Evolutionary conservation across 2,888 invertebrate genomes (phyloP).

Genomic region (Brachypalpus laphriformis): DNA sequence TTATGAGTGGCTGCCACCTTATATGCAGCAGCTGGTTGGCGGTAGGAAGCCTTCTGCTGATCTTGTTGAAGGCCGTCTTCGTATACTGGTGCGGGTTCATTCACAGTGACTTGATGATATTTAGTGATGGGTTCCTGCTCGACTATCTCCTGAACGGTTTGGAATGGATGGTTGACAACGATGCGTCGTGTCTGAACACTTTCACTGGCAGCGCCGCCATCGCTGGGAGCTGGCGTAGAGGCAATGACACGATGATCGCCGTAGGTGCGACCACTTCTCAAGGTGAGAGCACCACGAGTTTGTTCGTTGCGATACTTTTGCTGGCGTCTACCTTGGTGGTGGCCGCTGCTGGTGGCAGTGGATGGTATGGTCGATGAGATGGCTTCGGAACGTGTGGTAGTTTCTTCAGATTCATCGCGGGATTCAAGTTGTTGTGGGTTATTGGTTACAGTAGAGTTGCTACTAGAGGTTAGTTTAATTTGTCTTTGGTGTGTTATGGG

Average conservation of each 20-base stretch:
- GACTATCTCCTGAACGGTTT: slow-evolving; percentile 85
- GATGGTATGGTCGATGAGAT: slow-evolving; percentile 56
- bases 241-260: slow-evolving; percentile 83
- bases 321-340: slow-evolving; percentile 1
- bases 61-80: slow-evolving; percentile 52
- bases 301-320: slow-evolving; percentile 67
- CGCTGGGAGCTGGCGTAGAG: slow-evolving; percentile 84
- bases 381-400: slow-evolving; percentile 13
- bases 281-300: slow-evolving; percentile 53
- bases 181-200: slow-evolving; percentile 85
- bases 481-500: slow-evolving; percentile 37
- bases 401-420: slow-evolving; percentile 34
- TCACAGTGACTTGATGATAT: slow-evolving; percentile 84
- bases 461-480: slow-evolving; percentile 28
- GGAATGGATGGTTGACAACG: slow-evolving; percentile 86
- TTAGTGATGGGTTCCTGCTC: slow-evolving; percentile 86
- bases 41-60: slow-evolving; percentile 53
- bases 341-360: neutral
- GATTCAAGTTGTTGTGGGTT: slow-evolving; percentile 34
- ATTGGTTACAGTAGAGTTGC: too few relatives aligned
- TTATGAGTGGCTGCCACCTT: slow-evolving; percentile 32
- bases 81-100: slow-evolving; percentile 83
- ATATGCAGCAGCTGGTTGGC: slow-evolving; percentile 49
- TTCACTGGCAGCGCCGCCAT: slow-evolving; percentile 84
- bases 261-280: slow-evolving; percentile 68